These are phyloP conservation scores for Lobophora halterata DNA, from an alignment of 2,888 invertebrate species.

Conservation along the genomic window DNA sequence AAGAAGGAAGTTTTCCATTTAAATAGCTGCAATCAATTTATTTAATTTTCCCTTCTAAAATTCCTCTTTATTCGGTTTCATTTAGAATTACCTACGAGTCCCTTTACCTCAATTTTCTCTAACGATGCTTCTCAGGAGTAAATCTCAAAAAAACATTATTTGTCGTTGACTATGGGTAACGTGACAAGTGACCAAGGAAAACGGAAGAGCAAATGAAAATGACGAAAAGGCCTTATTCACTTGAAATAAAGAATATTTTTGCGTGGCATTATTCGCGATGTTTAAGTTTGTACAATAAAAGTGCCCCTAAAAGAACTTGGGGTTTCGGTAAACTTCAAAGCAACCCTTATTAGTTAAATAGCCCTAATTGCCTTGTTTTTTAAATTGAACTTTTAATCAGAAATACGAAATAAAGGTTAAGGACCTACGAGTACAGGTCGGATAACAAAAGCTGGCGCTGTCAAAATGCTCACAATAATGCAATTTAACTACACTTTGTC, in stretches of 20 bases:
- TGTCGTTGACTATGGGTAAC: slow-evolving; percentile 40
- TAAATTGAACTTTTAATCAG: slow-evolving; percentile 5
- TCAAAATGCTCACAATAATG: too few relatives aligned
- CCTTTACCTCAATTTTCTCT: slow-evolving; percentile 68
- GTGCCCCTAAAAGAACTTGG: too few relatives aligned
- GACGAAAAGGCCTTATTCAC: slow-evolving; percentile 16
- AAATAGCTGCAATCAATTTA: slow-evolving; percentile 44
- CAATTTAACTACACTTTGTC: too few relatives aligned
- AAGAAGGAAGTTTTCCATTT: slow-evolving; percentile 15
- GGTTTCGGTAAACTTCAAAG: too few relatives aligned
- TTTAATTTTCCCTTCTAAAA: slow-evolving; percentile 42
- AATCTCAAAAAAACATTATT: slow-evolving; percentile 41
- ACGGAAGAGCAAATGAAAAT: slow-evolving; percentile 8
- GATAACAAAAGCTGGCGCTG: too few relatives aligned
- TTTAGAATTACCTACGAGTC: slow-evolving; percentile 56
- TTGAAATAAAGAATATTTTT: slow-evolving; percentile 30
- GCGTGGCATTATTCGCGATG: slow-evolving; percentile 14
- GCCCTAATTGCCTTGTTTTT: slow-evolving; percentile 15
- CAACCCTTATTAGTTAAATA: slow-evolving; percentile 21
- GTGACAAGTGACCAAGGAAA: slow-evolving; percentile 32
- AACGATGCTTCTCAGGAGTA: slow-evolving; percentile 60
- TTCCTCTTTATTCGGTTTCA: slow-evolving; percentile 45
- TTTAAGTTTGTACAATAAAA: too few relatives aligned
- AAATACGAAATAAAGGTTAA: too few relatives aligned
- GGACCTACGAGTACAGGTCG: too few relatives aligned